Conservation (phyloP, 2,113 vertebrate species). For the Capreolus pygargus region DNA sequence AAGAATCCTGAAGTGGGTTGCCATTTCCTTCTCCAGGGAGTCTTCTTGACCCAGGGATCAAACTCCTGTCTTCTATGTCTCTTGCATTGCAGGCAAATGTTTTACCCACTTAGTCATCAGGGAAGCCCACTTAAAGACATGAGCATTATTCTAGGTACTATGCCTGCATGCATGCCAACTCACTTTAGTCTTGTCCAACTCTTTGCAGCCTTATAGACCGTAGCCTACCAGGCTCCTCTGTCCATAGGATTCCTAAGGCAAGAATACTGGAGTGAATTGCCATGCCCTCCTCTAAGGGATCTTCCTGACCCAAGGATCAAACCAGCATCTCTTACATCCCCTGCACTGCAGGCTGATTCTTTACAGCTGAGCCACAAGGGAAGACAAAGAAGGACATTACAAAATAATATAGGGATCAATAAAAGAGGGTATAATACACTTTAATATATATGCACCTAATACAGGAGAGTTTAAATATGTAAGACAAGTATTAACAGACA, state of each 20-base stretch:
- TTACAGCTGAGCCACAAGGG: background rate
- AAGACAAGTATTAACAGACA: background rate
- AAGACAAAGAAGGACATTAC: background rate
- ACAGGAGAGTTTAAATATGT: background rate
- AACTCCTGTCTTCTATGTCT: background rate
- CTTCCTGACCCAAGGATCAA: background rate
- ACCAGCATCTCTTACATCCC: background rate
- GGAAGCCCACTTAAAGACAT: background rate
- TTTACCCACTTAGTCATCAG: background rate
- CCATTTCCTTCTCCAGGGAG: background rate
- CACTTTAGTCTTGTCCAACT: background rate
- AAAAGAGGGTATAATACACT: background rate
- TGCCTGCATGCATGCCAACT: rapidly evolving
- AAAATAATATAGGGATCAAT: background rate
- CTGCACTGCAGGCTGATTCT: background rate
- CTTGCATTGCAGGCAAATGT: background rate
- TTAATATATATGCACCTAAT: background rate
- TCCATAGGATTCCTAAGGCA: background rate
- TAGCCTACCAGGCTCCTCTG: background rate
- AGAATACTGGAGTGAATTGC: background rate
- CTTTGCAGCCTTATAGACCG: background rate
- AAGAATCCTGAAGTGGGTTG: background rate
- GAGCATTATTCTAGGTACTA: background rate
- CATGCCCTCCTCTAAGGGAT: background rate
- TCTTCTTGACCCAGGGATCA: background rate